These are phyloP conservation scores for Homarus gammarus DNA, from an alignment of 2,888 invertebrate species.

Conservation along the genomic window DNA sequence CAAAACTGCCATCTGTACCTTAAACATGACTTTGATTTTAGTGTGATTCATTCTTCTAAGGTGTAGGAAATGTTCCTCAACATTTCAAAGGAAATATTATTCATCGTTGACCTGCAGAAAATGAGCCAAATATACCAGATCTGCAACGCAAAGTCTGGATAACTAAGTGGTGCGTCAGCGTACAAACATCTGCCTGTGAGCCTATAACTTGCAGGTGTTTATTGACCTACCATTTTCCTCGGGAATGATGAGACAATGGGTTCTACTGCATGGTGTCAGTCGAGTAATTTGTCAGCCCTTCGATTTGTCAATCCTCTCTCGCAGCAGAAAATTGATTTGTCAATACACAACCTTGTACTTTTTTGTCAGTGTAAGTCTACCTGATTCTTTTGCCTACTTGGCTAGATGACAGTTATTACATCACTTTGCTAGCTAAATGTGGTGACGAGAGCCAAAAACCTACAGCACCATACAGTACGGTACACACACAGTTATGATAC, in stretches of 20 bases:
- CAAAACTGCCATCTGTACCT: no score
- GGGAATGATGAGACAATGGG: neutral
- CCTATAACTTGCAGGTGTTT: slow-evolving; percentile 20
- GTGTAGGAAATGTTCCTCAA: neutral
- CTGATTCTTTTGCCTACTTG: slow-evolving; percentile 16
- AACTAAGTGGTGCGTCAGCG: slow-evolving; percentile 1
- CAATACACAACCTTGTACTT: neutral
- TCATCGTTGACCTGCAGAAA: neutral
- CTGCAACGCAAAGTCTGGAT: neutral
- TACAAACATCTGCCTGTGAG: slow-evolving; percentile 16
- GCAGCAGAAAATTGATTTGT: slow-evolving; percentile 10
- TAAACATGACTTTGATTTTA: no score
- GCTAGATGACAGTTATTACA: slow-evolving; percentile 6
- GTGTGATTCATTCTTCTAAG: neutral
- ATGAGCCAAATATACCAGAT: neutral
- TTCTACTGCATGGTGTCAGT: neutral
- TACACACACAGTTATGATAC: slow-evolving; percentile 4
- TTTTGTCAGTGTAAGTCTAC: neutral
- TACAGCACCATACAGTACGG: slow-evolving; percentile 18
- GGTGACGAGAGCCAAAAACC: slow-evolving; percentile 22
- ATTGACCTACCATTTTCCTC: neutral
- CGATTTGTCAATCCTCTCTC: slow-evolving; percentile 14
- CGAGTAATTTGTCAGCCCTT: neutral
- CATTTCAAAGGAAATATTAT: neutral
- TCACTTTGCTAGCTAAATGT: slow-evolving; percentile 28